Evolutionary conservation across 2,113 vertebrate genomes (phyloP).

Genomic region (Pithys albifrons): DNA sequence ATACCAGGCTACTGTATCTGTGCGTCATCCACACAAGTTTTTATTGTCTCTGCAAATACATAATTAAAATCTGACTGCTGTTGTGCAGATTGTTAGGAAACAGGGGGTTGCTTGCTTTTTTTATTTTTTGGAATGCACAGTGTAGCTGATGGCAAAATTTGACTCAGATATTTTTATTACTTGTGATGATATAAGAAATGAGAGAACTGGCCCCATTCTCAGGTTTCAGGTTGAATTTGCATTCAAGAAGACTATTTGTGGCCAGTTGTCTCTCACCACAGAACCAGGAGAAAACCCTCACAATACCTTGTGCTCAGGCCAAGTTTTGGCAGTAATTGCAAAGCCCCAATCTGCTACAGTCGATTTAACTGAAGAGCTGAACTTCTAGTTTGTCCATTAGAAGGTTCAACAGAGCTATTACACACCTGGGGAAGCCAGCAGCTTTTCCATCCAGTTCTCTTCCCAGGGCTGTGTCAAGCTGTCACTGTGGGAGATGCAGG

Average conservation of each 20-base stretch:
- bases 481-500: neutral
- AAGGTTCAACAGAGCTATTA: neutral
- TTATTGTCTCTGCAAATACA: neutral
- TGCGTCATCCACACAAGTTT: neutral
- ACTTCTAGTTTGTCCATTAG: neutral
- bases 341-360: neutral
- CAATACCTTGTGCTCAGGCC: neutral
- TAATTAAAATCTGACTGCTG: neutral
- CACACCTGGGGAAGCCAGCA: neutral
- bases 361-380: neutral
- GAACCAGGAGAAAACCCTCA: neutral
- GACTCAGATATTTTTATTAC: neutral
- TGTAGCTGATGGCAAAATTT: neutral
- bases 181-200: neutral
- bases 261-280: neutral
- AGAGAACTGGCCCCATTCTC: neutral
- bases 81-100: neutral
- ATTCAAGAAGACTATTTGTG: neutral
- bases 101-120: neutral
- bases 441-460: neutral
- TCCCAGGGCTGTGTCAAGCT: neutral
- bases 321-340: neutral
- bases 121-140: neutral
- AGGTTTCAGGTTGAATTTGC: neutral
- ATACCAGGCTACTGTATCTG: neutral